These are phyloP conservation scores for Hippocampus zosterae DNA, from an alignment of 2,113 vertebrate genomes.

Conservation along the genomic window DNA sequence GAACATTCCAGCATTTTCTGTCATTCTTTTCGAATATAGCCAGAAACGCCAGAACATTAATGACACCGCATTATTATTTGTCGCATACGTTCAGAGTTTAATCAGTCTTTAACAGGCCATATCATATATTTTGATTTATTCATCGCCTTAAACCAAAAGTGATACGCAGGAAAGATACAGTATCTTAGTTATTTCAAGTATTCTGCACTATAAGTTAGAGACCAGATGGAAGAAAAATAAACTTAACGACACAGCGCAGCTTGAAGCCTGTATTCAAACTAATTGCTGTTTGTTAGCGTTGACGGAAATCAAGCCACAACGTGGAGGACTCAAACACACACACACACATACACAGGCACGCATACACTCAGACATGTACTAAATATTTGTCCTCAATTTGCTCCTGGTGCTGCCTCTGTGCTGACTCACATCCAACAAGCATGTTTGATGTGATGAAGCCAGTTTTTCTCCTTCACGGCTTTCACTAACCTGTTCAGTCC, in stretches of 20 bases:
- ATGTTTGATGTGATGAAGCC: conserved; percentile 45
- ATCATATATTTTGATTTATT: background rate
- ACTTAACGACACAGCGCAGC: conserved; percentile 23
- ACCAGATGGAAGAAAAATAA: conserved; percentile 14
- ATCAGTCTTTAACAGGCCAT: background rate
- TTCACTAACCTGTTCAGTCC: conserved; percentile 63
- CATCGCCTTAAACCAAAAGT: too few species aligned
- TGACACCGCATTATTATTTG: background rate
- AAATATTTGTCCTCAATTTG: conserved; percentile 34
- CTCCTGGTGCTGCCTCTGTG: conserved; percentile 16
- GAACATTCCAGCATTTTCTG: too few species aligned
- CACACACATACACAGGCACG: background rate
- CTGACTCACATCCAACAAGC: conserved; percentile 42
- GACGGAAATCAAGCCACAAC: conserved; percentile 28
- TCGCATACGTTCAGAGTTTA: background rate
- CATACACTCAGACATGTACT: background rate
- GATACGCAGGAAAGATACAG: background rate
- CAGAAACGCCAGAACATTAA: background rate
- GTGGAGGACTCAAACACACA: background rate
- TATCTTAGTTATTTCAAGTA: too few species aligned
- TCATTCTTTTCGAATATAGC: background rate
- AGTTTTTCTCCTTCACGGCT: conserved; percentile 58
- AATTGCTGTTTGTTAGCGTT: conserved; percentile 45
- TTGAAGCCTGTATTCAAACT: conserved; percentile 18
- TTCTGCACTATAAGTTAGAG: background rate